phyloP scores from a whole-genome alignment of 2,888 invertebrate genomes.

The Drosophila prostipennis region DNA sequence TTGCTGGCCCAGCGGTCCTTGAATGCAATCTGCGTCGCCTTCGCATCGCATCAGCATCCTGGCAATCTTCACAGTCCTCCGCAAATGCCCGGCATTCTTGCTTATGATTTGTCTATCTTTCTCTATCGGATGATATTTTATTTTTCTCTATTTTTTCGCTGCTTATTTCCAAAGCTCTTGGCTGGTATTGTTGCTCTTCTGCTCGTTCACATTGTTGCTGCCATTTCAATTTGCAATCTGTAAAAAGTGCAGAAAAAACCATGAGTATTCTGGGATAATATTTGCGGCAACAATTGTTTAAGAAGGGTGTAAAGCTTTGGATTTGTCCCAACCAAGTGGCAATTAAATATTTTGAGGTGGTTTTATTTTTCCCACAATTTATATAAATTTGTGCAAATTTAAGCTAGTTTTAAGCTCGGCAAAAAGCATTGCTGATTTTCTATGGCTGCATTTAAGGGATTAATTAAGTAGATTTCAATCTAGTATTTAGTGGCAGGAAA shows the following conservation, averaged over 20 bases:
- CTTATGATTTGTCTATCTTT: slow-evolving; percentile 35
- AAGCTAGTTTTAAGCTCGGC: neutral
- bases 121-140: slow-evolving; percentile 12
- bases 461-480: neutral
- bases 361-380: neutral
- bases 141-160: slow-evolving; percentile 14
- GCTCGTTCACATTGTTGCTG: slow-evolving; percentile 43
- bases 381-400: neutral
- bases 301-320: neutral
- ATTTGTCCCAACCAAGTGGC: slow-evolving; percentile 18
- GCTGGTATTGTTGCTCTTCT: slow-evolving; percentile 22
- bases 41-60: slow-evolving; percentile 44
- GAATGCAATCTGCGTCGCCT: slow-evolving; percentile 52
- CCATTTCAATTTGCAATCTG: slow-evolving; percentile 70
- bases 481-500: no score
- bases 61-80: slow-evolving; percentile 35
- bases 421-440: neutral
- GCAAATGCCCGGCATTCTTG: slow-evolving; percentile 39
- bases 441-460: neutral
- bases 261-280: slow-evolving; percentile 26
- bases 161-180: slow-evolving; percentile 26
- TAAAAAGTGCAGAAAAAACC: slow-evolving; percentile 31
- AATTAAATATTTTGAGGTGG: slow-evolving; percentile 20
- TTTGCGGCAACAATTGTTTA: slow-evolving; percentile 26
- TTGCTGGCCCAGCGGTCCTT: slow-evolving; percentile 47